These are phyloP conservation scores for Bombus affinis DNA, from an alignment of 1,140 invertebrate species.

Conservation along the genomic window DNA sequence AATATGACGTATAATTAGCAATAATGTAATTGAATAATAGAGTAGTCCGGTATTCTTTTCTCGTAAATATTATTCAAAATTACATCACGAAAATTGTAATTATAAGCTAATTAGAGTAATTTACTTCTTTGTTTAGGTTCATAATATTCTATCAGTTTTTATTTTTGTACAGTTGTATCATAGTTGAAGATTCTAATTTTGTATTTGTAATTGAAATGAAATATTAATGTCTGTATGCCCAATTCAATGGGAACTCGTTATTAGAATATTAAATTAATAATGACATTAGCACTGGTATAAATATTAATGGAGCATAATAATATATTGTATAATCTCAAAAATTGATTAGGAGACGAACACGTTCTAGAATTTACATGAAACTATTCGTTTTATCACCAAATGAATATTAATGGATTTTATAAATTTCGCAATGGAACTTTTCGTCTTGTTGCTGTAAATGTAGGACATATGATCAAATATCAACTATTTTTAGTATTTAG, in stretches of 20 bases:
- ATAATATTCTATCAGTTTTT: not conserved
- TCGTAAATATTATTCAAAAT: not conserved
- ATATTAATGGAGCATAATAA: not conserved
- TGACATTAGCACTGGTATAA: not conserved
- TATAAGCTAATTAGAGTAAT: too few relatives aligned
- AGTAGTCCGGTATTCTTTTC: not conserved
- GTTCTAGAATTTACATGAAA: not conserved
- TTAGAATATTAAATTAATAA: constrained; percentile 5
- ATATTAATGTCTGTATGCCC: not conserved
- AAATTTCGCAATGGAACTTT: not conserved
- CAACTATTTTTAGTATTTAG: not conserved
- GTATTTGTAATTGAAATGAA: not conserved
- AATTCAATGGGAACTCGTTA: not conserved
- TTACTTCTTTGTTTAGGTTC: not conserved
- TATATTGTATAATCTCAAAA: not conserved
- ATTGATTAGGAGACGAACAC: not conserved
- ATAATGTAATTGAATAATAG: not conserved
- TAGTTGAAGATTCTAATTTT: not conserved
- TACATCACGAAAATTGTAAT: too few relatives aligned
- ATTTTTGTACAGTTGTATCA: not conserved
- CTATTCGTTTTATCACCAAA: not conserved
- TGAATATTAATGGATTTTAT: not conserved
- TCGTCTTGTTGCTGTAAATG: not conserved
- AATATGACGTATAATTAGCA: not conserved
- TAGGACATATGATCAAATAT: not conserved